Evolutionary conservation across 2,797 vertebrate genomes (phyloP), one percentile per base, ranked within the genome.

Genomic region (Aulostomus chinensis): DNA sequence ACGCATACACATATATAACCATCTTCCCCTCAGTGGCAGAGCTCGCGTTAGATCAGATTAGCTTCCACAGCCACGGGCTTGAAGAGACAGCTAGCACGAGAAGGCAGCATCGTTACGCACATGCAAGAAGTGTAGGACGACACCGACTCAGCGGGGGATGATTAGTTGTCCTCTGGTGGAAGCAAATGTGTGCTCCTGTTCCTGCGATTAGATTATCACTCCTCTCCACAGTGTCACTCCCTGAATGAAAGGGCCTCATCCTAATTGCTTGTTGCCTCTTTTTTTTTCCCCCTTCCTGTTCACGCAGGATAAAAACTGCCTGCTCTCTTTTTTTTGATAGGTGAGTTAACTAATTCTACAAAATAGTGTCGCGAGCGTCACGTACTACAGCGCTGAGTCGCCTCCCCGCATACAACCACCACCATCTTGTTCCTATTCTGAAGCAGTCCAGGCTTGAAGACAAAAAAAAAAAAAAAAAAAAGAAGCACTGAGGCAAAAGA

Each of bases 401-500:
- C 71, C 38, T 45, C 46, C 45, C 40, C 9, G 14, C 13, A 9
- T 32, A 54, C 58, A 52, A 57, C 55, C 54, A 50, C 57, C 43
- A 58, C 26, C 50, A 65, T 64, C 47, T 62, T 68, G 52, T 63
- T 71, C 64, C 53, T 51, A 33, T 49, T 55, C 77, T 82, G 58
- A 85, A 94, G 92, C 93, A 93, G 73, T 94, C 93, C 70, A 94
- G 93, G 68, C 94, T 17, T 45, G 20, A 20, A 20, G 31, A 95
- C 41, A 93, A 95, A 86, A 95, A 94, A 83, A 91, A 91, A 78
- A 87, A 36, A 36, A 38, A 39, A 50, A 49, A 34, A 25, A 74
- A 86, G 91, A 65, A 92, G 93, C 58, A 85, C 92, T 74, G 93
- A 93, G 52, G 90, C 92, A 73, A 94, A 94, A 83, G 92, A 96